phyloP scores from a whole-genome alignment of 2,113 vertebrate genomes.

The Alethe diademata region DNA sequence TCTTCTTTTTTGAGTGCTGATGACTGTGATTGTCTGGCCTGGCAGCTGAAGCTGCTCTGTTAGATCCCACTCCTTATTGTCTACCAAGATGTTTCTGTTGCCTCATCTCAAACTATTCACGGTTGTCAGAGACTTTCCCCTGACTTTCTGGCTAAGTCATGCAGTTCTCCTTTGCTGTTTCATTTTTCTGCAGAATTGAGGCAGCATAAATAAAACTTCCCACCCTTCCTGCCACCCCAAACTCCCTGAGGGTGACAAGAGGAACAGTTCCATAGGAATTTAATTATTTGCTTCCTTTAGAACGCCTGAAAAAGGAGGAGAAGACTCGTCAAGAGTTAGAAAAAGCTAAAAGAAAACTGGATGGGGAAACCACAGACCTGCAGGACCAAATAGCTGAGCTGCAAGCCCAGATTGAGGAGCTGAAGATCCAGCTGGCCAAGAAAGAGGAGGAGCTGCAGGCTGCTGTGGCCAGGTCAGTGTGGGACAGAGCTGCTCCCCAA shows the following conservation, averaged over 20 bases:
- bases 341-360: constrained; percentile 95
- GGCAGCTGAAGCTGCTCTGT: neutral
- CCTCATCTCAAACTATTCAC: neutral
- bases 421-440: constrained; percentile 92
- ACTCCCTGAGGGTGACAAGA: neutral
- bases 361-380: constrained; percentile 92
- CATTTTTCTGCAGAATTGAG: neutral
- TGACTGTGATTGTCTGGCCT: neutral
- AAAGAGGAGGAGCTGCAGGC: constrained; percentile 96
- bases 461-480: constrained; percentile 85
- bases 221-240: neutral
- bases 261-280: neutral
- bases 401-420: constrained; percentile 93
- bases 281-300: constrained; percentile 64
- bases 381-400: constrained; percentile 97
- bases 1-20: neutral
- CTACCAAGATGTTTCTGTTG: neutral
- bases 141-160: neutral
- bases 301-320: constrained; percentile 97
- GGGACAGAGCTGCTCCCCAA: neutral
- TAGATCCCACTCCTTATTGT: neutral
- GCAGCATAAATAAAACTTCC: neutral
- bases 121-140: neutral
- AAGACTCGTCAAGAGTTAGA: constrained; percentile 96
- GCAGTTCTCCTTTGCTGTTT: neutral